These are phyloP conservation scores for Cotesia typhae DNA, from an alignment of 1,140 invertebrate species.

Conservation along the genomic window DNA sequence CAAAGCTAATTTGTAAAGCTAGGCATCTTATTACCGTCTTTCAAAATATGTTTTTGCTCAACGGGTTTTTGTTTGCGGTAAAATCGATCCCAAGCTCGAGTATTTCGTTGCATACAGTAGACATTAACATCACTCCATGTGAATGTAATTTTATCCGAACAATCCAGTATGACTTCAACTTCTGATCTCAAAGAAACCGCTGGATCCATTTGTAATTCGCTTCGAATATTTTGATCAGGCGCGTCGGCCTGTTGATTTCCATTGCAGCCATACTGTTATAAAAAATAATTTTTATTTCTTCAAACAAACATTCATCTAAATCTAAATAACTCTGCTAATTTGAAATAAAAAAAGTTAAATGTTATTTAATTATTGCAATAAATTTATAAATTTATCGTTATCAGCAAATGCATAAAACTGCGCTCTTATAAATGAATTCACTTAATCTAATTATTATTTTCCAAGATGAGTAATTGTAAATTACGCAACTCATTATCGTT, in stretches of 20 bases:
- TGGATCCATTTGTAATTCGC: slow-evolving; percentile 43
- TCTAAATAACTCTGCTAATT: too few relatives aligned
- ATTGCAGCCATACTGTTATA: slow-evolving; percentile 1
- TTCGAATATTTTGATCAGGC: slow-evolving; percentile 23
- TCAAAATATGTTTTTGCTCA: slow-evolving; percentile 52
- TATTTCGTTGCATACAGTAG: slow-evolving; percentile 44
- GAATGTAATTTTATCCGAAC: slow-evolving; percentile 50
- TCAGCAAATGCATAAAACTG: not conserved
- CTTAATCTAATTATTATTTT: not conserved
- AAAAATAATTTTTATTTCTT: too few relatives aligned
- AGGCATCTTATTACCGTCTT: slow-evolving; percentile 47
- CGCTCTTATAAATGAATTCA: slow-evolving; percentile 8
- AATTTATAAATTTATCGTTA: too few relatives aligned
- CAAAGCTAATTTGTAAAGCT: too few relatives aligned
- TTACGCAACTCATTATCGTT: slow-evolving; percentile 2
- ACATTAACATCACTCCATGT: slow-evolving; percentile 58
- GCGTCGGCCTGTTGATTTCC: slow-evolving; percentile 26
- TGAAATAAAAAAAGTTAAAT: too few relatives aligned
- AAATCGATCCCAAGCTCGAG: slow-evolving; percentile 45
- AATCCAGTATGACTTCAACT: slow-evolving; percentile 17
- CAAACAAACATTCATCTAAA: too few relatives aligned
- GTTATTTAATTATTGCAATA: too few relatives aligned
- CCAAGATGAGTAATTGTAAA: not conserved
- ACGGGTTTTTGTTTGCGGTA: slow-evolving; percentile 41
- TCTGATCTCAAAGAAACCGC: slow-evolving; percentile 35